These are phyloP conservation scores for Plectrocnemia conspersa DNA, from an alignment of 1,140 invertebrate genomes.

Conservation along the genomic window DNA sequence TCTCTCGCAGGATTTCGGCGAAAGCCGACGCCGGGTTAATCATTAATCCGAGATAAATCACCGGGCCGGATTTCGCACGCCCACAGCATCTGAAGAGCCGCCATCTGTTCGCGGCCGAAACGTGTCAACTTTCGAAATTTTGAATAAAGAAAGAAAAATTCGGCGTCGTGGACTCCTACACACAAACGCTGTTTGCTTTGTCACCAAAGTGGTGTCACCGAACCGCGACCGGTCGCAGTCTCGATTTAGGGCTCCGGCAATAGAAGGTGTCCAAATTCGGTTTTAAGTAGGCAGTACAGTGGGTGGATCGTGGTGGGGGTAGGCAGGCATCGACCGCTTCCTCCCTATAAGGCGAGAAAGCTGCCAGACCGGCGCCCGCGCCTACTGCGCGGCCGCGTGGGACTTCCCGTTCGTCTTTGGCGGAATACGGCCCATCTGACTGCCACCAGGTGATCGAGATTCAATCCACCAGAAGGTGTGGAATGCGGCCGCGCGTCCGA, in stretches of 20 bases:
- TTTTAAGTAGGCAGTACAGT: slow-evolving; percentile 7
- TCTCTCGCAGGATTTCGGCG: neutral
- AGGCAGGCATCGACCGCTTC: neutral
- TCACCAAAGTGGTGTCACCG: slow-evolving; percentile 1
- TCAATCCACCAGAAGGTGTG: no score
- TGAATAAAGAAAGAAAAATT: no score
- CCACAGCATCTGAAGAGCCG: slow-evolving; percentile 3
- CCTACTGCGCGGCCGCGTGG: slow-evolving; percentile 3
- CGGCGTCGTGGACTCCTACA: slow-evolving; percentile 11
- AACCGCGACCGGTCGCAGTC: slow-evolving; percentile 1
- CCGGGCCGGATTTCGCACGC: no score
- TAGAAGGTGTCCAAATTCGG: no score
- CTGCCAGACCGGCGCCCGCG: neutral
- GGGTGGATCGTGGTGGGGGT: neutral
- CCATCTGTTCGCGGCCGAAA: neutral
- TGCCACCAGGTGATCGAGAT: no score
- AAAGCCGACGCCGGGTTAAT: neutral
- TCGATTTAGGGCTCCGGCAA: no score
- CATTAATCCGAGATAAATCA: no score
- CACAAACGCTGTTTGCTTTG: slow-evolving; percentile 23
- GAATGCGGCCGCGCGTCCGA: no score
- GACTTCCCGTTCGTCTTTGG: no score
- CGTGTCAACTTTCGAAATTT: slow-evolving; percentile 20
- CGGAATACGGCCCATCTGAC: no score
- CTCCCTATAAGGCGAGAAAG: slow-evolving; percentile 16